Percentiles rank a stretch among this genome's conserved stretches.
Evolutionary conservation across 2,888 invertebrate genomes (phyloP).

Genomic region (Spilosoma lubricipeda): DNA sequence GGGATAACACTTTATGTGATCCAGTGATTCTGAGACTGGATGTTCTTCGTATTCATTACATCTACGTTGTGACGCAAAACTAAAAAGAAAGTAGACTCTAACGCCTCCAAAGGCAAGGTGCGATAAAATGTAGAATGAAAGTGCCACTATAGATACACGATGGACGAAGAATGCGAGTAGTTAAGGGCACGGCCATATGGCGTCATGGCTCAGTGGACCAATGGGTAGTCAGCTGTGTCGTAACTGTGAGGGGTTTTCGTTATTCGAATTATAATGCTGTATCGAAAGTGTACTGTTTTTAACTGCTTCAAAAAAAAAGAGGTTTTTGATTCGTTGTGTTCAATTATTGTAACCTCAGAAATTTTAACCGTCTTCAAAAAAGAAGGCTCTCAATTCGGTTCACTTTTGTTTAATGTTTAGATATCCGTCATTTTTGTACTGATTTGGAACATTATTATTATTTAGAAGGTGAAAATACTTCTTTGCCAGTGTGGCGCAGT

Average conservation of each 20-base stretch:
- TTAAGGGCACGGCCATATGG: constrained; percentile 19
- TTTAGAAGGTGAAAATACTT: no score
- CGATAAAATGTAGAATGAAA: neutral
- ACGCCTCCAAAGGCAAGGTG: neutral
- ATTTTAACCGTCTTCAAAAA: no score
- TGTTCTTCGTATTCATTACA: no score
- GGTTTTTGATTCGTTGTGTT: no score
- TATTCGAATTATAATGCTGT: neutral
- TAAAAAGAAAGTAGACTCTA: neutral
- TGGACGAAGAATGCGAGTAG: neutral
- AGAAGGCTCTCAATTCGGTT: no score
- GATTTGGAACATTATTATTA: no score
- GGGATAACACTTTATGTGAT: no score
- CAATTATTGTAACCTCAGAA: no score
- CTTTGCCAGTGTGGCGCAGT: no score
- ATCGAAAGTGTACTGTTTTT: neutral
- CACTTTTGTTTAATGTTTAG: no score
- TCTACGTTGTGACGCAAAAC: neutral
- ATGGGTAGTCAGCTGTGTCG: constrained; percentile 21
- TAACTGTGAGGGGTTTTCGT: neutral
- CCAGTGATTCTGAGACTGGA: no score
- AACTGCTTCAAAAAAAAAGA: neutral
- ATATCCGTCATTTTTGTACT: no score
- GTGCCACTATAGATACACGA: neutral
- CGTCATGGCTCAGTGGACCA: constrained; percentile 20